Percentiles rank a stretch among this genome's conserved stretches.
These are phyloP conservation scores for Synergus laeviventris DNA, from an alignment of 2,888 invertebrate species.

Conservation along the genomic window DNA sequence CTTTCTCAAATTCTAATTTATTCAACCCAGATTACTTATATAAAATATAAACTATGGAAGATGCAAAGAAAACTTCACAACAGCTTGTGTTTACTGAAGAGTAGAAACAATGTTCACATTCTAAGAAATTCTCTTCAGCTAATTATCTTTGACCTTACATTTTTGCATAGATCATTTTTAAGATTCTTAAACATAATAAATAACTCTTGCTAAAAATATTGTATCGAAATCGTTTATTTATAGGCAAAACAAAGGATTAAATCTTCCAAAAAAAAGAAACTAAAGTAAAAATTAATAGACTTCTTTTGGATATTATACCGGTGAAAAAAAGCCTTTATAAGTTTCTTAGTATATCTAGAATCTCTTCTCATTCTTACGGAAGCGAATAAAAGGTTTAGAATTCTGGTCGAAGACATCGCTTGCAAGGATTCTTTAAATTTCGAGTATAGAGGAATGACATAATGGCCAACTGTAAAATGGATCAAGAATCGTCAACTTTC, in stretches of 20 bases:
- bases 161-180: background rate
- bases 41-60: background rate
- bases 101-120: background rate
- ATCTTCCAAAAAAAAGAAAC: background rate
- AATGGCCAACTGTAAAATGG: slow-evolving; percentile 37
- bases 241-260: background rate
- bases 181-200: background rate
- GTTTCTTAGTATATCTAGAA: background rate
- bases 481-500: slow-evolving; percentile 21
- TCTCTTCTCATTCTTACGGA: background rate
- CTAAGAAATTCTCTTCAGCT: background rate
- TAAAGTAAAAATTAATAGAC: background rate
- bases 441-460: background rate
- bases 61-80: background rate
- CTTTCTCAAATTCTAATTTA: background rate
- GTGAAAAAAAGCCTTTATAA: background rate
- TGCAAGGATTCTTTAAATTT: slow-evolving; percentile 34
- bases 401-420: background rate
- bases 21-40: background rate
- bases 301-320: background rate
- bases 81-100: background rate
- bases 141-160: background rate
- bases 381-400: background rate
- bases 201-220: background rate
- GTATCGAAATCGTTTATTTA: background rate